A percentile compares a stretch with the other conserved stretches of the same genome.
Conservation (phyloP, 2,113 vertebrate species). For the Oceanites oceanicus region DNA sequence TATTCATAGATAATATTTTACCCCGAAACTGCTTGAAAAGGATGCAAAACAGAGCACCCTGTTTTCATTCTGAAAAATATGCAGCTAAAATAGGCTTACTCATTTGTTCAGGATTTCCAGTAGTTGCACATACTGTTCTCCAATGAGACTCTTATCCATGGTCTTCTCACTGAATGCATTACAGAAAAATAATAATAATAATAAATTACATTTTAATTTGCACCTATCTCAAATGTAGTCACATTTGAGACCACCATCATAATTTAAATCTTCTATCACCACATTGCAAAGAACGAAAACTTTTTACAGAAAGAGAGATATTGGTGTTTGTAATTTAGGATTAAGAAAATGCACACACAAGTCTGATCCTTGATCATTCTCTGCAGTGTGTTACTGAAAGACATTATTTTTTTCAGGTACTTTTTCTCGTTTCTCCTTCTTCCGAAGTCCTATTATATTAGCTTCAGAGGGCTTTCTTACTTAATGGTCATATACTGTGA, state of each 20-base stretch:
- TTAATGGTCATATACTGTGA: background rate
- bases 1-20: slow-evolving; percentile 24
- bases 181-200: background rate
- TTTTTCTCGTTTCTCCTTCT: background rate
- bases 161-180: background rate
- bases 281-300: background rate
- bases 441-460: background rate
- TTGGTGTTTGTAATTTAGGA: background rate
- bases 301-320: background rate
- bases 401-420: background rate
- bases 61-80: background rate
- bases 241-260: background rate
- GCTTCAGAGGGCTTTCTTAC: background rate
- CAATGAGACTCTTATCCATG: background rate
- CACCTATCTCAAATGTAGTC: background rate
- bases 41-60: background rate
- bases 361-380: background rate
- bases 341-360: background rate
- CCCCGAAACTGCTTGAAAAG: background rate
- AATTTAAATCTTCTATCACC: background rate
- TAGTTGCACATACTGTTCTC: background rate
- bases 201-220: background rate
- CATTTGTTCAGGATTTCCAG: background rate
- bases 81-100: background rate
- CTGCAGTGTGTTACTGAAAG: background rate